Evolutionary conservation across 1,140 invertebrate genomes (phyloP).

Genomic region (Drosophila ficusphila): DNA sequence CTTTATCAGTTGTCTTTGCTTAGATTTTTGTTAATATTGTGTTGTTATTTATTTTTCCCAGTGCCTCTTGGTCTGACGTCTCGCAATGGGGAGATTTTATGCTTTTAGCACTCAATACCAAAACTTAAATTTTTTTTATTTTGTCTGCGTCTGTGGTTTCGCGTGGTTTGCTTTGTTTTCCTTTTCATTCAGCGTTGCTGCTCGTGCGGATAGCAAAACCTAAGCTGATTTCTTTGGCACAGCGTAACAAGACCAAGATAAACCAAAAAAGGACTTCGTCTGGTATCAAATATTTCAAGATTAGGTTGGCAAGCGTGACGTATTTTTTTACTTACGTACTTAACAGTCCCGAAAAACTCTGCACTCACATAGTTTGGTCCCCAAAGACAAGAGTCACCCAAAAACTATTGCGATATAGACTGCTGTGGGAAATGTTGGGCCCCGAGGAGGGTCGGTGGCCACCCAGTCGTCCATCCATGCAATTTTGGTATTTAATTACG

Average conservation of each 20-base stretch:
- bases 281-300: neutral
- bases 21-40: neutral
- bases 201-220: constrained; percentile 3
- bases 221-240: constrained; percentile 15
- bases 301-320: no score
- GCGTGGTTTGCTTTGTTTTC: constrained; percentile 10
- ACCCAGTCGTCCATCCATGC: constrained; percentile 16
- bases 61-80: neutral
- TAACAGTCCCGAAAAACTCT: no score
- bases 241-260: neutral
- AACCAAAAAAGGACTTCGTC: neutral
- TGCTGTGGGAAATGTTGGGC: constrained; percentile 9
- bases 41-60: neutral
- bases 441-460: neutral
- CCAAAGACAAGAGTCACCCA: constrained; percentile 1
- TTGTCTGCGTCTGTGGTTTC: neutral
- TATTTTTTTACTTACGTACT: neutral
- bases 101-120: constrained; percentile 16
- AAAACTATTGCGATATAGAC: neutral
- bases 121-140: constrained; percentile 26
- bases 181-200: neutral
- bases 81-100: neutral
- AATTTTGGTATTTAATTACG: constrained; percentile 41
- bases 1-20: no score
- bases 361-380: neutral